Conservation (phyloP, 2,888 invertebrate genomes). For the Tubulanus polymorphus region DNA sequence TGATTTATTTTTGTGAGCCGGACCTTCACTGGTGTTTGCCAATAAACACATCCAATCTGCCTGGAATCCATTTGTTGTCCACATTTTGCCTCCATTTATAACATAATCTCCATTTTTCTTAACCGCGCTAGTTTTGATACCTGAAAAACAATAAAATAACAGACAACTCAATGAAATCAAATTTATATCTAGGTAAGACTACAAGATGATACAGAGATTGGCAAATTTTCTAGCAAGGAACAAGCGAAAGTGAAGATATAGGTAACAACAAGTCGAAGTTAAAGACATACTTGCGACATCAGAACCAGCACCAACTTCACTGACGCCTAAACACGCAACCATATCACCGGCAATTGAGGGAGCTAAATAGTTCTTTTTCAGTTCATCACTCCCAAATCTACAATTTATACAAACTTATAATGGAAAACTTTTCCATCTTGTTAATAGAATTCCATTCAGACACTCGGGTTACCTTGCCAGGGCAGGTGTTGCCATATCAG, state of each 20-base stretch:
- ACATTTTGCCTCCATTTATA: conserved; percentile 61
- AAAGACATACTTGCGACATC: conserved; percentile 57
- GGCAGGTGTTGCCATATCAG: conserved; percentile 60
- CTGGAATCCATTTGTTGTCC: conserved; percentile 60
- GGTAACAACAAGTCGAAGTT: too few relatives aligned
- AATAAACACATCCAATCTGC: conserved; percentile 62
- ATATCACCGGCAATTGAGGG: conserved; percentile 56
- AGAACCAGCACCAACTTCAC: conserved; percentile 57
- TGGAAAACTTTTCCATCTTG: too few relatives aligned
- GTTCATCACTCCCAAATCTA: conserved; percentile 55
- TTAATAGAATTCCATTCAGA: neutral
- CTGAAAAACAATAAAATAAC: conserved; percentile 27
- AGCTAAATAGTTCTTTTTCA: conserved; percentile 55
- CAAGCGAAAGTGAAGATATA: neutral
- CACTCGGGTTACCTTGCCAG: conserved; percentile 46
- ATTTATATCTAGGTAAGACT: neutral
- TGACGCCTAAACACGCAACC: conserved; percentile 58
- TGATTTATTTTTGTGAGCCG: conserved; percentile 57
- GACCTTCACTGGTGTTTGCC: conserved; percentile 56
- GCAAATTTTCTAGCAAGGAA: neutral
- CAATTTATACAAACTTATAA: conserved; percentile 5
- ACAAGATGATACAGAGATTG: neutral
- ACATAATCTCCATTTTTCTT: conserved; percentile 50
- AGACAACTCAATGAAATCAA: neutral
- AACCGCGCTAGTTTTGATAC: conserved; percentile 56